Conservation (phyloP, 2,797 vertebrate species). For the Ambastaia sidthimunki region DNA sequence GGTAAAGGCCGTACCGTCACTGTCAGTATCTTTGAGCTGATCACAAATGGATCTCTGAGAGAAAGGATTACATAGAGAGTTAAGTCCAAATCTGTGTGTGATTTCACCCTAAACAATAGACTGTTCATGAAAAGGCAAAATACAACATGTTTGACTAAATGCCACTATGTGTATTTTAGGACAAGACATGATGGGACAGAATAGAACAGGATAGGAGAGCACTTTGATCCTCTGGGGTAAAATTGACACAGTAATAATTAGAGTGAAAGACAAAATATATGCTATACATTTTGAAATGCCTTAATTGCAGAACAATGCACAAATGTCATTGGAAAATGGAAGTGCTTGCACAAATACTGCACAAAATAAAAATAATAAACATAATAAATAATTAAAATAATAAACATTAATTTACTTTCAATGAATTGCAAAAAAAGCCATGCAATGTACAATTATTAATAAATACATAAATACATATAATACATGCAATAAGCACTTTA, state of each 20-base stretch:
- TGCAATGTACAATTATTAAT: no score
- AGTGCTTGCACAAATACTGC: no score
- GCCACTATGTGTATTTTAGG: background rate
- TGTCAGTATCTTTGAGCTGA: slow-evolving; percentile 93
- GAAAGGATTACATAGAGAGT: background rate
- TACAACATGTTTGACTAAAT: background rate
- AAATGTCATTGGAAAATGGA: no score
- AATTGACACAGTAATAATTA: background rate
- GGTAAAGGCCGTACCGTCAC: slow-evolving; percentile 93
- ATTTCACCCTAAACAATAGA: background rate
- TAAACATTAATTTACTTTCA: no score
- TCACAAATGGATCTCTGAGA: slow-evolving; percentile 83
- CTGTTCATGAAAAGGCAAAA: background rate
- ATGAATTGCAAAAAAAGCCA: no score
- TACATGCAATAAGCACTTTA: background rate
- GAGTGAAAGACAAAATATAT: no score
- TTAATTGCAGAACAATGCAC: no score
- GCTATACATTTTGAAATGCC: no score
- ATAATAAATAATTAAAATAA: no score
- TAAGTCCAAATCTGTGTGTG: background rate
- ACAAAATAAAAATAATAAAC: no score
- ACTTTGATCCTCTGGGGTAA: background rate
- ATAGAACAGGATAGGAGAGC: background rate
- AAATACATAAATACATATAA: background rate
- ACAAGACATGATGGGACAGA: background rate